Base-by-base conservation (phyloP, 2,888 invertebrate species). In the Rhaphigaster nebulosa region DNA sequence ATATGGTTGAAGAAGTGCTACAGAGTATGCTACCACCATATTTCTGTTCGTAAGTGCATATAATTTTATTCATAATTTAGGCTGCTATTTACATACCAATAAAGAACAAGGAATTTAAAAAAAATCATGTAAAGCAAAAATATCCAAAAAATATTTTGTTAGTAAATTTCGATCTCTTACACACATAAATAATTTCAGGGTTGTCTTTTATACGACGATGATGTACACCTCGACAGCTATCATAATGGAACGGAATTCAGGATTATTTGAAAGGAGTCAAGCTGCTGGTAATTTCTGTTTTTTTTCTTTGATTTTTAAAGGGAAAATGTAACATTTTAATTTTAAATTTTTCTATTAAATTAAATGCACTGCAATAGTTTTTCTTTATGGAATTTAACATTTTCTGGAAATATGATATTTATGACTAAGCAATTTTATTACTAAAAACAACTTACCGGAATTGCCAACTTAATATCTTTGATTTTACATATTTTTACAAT, bases 241-340 rank as follows among this genome's bases (percentile, higher is more conserved):
- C 10, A 76, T 92, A 34, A 92, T 92, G 92, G 92, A 92, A 89
- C 88, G 92, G 70, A 70, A 89, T n/a, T 91, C 92, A 45, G 92
- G 92, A 23, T 90, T 91, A 41, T 91, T 91, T 89, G 92, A 92
- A 84, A 91, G 92, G 87, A 92, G 91, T 84, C 91, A 91, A 91
- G 91, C 90, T 29, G 92, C 92, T 52, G 92, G 92, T 92, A 87
- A 65, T 50, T 56, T 29, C 6, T 76, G 1, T 76, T 65, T 38
- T 90, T 45, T 45, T 45, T 45, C 45, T 6, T 45, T 45, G 10
- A 45, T n/a, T n/a, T n/a, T n/a, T n/a, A n/a, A n/a, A n/a, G n/a
- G n/a, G n/a, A n/a, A n/a, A n/a, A n/a, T n/a, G n/a, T n/a, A n/a
- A n/a, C n/a, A n/a, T n/a, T n/a, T 56, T 45, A 41, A n/a, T 26